Evolutionary conservation across 2,888 invertebrate genomes (phyloP), one percentile per base, ranked within the genome.

Genomic region (Orchestes rusci): DNA sequence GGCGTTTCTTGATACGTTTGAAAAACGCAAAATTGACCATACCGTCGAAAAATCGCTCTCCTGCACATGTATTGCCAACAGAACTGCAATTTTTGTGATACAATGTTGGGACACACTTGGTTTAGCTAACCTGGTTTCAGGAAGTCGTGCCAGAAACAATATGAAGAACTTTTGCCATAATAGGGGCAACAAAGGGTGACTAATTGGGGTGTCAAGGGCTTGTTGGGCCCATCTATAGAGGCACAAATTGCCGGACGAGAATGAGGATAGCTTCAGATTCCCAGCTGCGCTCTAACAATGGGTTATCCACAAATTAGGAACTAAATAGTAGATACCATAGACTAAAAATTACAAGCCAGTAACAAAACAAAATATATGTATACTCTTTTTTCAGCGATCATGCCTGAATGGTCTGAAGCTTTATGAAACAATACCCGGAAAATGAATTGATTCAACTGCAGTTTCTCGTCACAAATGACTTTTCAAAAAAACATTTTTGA

Each of bases 151-250:
- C 41, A 88, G 70, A 61, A 77, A 87, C 1, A 85, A 69, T 7
- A 71, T 68, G 59, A 88, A 87, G 63, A 89, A 89, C 57, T 81
- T 78, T 62, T 88, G 87, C 77, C 82, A 84, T 2, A 85, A 63
- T 8, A 88, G 68, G 0, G 84, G 80, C 27, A 83, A 67, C 17
- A 84, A 66, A 1, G 84, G 80, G 67, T 87, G 84, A 50, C 76
- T 75, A 30, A 76, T 58, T 2, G 80, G 75, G 43, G 82, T 78
- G 54, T 79, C 81, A 23, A 83, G 61, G 17, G 84, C 80, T 60
- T 84, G 79, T 56, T 83, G 81, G 0, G 82, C 81, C 78, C 83
- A 86, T 45, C 87, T 78, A 59, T 82, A 88, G 42, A 89, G 71
- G 10, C 78, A 73, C 39, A 83, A 64, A 52, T 71, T 73, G 39